Conservation (phyloP, 2,113 vertebrate species). For the Corynorhinus townsendii region DNA sequence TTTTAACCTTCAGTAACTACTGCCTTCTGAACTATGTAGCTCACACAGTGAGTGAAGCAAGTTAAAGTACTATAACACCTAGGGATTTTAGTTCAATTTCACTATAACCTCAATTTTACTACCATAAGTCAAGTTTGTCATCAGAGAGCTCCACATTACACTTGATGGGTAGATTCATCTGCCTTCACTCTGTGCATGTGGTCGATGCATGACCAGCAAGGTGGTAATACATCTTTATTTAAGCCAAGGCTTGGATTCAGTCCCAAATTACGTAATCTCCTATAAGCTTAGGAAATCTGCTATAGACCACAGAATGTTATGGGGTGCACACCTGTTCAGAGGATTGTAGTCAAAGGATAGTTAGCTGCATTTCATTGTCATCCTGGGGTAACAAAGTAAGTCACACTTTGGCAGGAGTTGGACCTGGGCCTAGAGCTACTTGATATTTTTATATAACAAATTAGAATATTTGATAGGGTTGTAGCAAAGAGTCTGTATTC, state of each 20-base stretch:
- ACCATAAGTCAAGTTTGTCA: conserved; percentile 46
- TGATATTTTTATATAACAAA: conserved; percentile 56
- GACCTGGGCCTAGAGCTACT: conserved; percentile 52
- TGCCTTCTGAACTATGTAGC: neutral
- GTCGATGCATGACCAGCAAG: neutral
- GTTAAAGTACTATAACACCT: conserved; percentile 11
- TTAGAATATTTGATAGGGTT: conserved; percentile 35
- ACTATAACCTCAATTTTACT: conserved; percentile 53
- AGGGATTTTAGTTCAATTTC: conserved; percentile 56
- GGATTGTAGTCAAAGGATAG: conserved; percentile 32
- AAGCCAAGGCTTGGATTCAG: conserved; percentile 47
- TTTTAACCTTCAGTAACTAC: neutral
- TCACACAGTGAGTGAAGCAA: conserved; percentile 7
- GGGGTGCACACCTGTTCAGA: conserved; percentile 56
- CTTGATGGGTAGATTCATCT: conserved; percentile 50
- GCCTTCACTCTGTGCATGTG: conserved; percentile 21
- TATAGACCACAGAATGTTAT: conserved; percentile 58
- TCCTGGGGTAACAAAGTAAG: conserved; percentile 48
- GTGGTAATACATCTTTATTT: conserved; percentile 54
- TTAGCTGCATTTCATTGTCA: conserved; percentile 67
- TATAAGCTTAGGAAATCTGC: conserved; percentile 53
- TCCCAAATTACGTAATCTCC: conserved; percentile 66
- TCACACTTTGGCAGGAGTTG: conserved; percentile 50
- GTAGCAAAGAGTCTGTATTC: neutral
- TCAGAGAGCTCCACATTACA: conserved; percentile 25